Conservation (phyloP, 2,113 vertebrate species). For the Aphyosemion australe region DNA sequence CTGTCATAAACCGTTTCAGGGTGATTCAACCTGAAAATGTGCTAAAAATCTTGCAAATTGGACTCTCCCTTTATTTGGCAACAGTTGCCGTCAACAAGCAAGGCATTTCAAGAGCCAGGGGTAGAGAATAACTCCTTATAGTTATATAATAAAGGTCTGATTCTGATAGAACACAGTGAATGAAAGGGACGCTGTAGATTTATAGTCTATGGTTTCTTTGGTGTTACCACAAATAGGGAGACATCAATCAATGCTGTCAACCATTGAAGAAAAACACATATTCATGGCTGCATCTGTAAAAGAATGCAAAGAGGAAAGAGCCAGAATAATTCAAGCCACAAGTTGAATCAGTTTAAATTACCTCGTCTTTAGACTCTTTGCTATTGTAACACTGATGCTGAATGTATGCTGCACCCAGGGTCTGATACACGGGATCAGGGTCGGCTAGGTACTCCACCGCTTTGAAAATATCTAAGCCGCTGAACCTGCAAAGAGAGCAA, state of each 20-base stretch:
- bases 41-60: too few relatives aligned
- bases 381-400: slow-evolving; percentile 95
- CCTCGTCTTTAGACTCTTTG: slow-evolving; percentile 86
- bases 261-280: slow-evolving; percentile 5
- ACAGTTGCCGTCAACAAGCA: background rate
- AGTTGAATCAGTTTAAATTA: slow-evolving; percentile 55
- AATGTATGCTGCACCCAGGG: slow-evolving; percentile 90
- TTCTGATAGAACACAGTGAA: background rate
- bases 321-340: slow-evolving; percentile 18
- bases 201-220: background rate
- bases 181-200: background rate
- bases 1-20: too few relatives aligned
- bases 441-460: slow-evolving; percentile 88
- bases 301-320: slow-evolving; percentile 6
- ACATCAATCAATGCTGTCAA: background rate
- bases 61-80: background rate
- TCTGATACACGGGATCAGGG: slow-evolving; percentile 85
- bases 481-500: slow-evolving; percentile 77
- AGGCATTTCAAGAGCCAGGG: background rate
- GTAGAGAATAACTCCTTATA: too few relatives aligned
- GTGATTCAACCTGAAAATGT: too few relatives aligned
- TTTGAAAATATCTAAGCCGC: slow-evolving; percentile 82
- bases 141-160: too few relatives aligned
- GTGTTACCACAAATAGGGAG: slow-evolving; percentile 8
- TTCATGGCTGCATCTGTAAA: slow-evolving; percentile 19